These are phyloP conservation scores for Catalaphyllia jardinei DNA, from an alignment of 64 coral and sea anemone genomes.

Conservation along the genomic window DNA sequence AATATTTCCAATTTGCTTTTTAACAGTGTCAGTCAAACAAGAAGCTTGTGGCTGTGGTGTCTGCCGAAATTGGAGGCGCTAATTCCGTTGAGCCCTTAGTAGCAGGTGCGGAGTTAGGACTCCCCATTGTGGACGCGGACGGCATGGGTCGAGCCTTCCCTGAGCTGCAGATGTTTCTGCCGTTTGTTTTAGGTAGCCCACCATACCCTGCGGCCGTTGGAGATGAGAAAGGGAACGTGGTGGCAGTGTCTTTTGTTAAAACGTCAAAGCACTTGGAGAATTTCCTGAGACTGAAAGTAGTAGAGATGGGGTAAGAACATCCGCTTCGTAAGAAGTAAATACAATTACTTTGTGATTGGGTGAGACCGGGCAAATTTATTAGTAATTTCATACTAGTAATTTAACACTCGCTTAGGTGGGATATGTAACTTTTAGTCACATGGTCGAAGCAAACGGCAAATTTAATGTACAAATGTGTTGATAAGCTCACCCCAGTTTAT, in stretches of 20 bases:
- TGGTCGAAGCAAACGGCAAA: too few relatives aligned
- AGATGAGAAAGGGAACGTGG: conserved; percentile 48
- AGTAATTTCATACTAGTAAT: too few relatives aligned
- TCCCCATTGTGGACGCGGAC: conserved; percentile 95
- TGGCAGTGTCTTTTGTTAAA: conserved; percentile 46
- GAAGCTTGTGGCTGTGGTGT: conserved; percentile 61
- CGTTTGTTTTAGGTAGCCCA: conserved; percentile 73
- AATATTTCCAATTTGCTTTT: conserved; percentile 14
- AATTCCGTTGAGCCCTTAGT: conserved; percentile 89
- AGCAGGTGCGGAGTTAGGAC: conserved; percentile 60
- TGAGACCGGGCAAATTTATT: too few relatives aligned
- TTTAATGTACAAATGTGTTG: too few relatives aligned
- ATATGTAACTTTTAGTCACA: too few relatives aligned
- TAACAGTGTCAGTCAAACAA: conserved; percentile 34
- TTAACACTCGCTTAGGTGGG: too few relatives aligned
- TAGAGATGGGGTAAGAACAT: conserved; percentile 70
- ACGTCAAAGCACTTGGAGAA: conserved; percentile 75
- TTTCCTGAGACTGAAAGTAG: conserved; percentile 58
- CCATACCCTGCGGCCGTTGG: conserved; percentile 62
- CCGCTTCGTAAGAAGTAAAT: too few relatives aligned
- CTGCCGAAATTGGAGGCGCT: conserved; percentile 81
- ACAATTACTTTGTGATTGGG: too few relatives aligned
- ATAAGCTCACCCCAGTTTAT: too few relatives aligned
- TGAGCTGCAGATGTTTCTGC: conserved; percentile 89
- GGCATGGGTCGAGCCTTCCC: conserved; percentile 99